Evolutionary conservation across 2,888 invertebrate genomes (phyloP), one percentile per base, ranked within the genome.

Genomic region (Dolomedes plantarius): DNA sequence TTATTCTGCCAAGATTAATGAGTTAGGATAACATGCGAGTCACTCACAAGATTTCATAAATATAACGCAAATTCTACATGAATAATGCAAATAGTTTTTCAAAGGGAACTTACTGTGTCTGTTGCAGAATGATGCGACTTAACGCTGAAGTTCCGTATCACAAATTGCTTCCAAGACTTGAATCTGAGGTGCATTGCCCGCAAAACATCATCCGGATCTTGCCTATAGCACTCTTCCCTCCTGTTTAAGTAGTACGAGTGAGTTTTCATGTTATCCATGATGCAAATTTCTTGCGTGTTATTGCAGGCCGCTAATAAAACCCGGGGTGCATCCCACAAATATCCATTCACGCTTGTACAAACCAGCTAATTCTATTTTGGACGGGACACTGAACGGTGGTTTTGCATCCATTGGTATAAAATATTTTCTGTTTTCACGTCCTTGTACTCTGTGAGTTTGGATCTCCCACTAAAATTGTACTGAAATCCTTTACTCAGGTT

Each of bases 81-180:
- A n/a, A n/a, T n/a, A n/a, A n/a, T n/a, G n/a, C n/a, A n/a, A n/a
- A n/a, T n/a, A n/a, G n/a, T n/a, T n/a, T n/a, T n/a, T n/a, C n/a
- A n/a, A n/a, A n/a, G n/a, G n/a, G n/a, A n/a, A 74, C 87, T 74
- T 82, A 82, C 87, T 2, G 87, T 79, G 39, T 87, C 83, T 16
- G 79, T 77, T 1, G 87, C 69, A 0, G 85, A 64, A 23, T 67
- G 85, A 11, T 74, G 78, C 0, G 78, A 62, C 29, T 75, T 80
- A 7, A 62, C 75, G 31, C 76, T 76, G 31, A 80, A 72, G 23
- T 77, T 78, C n/a, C 78, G 56, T 19, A 86, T 36, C n/a, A 87
- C 87, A 41, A 82, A 80, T 39, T 87, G 76, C n/a, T 80, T 77
- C 87, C 87, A 87, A 28, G 50, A 39, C 31, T 71, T 80, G 16